A percentile compares a stretch with the other conserved stretches of the same genome.
These are phyloP conservation scores for Plebejus melissa DNA, from an alignment of 2,888 invertebrate genomes.

Conservation along the genomic window DNA sequence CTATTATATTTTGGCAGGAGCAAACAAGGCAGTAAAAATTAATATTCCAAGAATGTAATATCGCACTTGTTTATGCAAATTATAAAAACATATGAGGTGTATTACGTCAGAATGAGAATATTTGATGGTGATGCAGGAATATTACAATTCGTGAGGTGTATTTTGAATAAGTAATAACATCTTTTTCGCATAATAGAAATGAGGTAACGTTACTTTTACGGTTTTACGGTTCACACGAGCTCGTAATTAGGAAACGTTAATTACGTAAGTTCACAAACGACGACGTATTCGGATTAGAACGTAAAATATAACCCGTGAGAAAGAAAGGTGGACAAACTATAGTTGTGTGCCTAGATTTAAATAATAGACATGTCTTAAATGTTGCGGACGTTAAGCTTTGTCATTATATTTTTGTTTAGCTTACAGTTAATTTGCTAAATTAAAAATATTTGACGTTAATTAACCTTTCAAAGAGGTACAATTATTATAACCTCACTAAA, in stretches of 20 bases:
- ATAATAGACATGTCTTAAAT: background rate
- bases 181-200: background rate
- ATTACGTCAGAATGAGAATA: background rate
- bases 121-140: background rate
- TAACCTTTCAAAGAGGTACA: background rate
- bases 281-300: background rate
- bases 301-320: slow-evolving; percentile 4
- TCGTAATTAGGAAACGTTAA: slow-evolving; percentile 5
- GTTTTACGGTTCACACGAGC: slow-evolving; percentile 16
- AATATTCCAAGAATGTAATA: background rate
- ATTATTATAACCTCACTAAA: no score
- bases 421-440: background rate
- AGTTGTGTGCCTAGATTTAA: background rate
- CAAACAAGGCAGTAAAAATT: background rate
- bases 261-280: slow-evolving; percentile 13
- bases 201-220: slow-evolving; percentile 15
- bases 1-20: slow-evolving; percentile 28
- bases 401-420: background rate
- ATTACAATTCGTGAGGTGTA: background rate
- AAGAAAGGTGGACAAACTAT: background rate
- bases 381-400: background rate
- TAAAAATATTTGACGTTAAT: background rate
- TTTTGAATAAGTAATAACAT: background rate
- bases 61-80: slow-evolving; percentile 6
- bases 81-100: background rate